Percentiles rank a stretch among this genome's conserved stretches.
Conservation (phyloP, 2,888 invertebrate genomes). For the Timema cristinae region DNA sequence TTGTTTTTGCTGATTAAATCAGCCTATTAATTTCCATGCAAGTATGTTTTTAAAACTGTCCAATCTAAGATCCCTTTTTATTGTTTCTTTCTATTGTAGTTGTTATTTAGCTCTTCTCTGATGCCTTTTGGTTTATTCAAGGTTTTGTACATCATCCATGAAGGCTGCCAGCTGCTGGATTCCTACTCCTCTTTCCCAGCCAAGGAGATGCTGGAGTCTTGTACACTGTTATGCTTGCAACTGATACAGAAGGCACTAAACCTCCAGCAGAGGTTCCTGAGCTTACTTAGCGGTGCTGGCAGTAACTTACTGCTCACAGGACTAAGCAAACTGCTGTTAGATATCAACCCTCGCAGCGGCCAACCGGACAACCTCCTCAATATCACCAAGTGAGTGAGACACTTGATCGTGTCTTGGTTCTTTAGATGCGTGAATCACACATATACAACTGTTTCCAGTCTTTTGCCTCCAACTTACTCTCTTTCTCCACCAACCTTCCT, state of each 20-base stretch:
- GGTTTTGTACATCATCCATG: conserved; percentile 67
- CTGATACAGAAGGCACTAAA: conserved; percentile 69
- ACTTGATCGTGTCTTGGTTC: too few relatives aligned
- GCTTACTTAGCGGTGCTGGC: conserved; percentile 59
- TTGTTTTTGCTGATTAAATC: too few relatives aligned
- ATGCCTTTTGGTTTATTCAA: conserved; percentile 24
- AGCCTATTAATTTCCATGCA: too few relatives aligned
- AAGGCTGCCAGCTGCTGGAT: conserved; percentile 69
- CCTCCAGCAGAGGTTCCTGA: conserved; percentile 69
- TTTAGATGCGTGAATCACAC: too few relatives aligned
- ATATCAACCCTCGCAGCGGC: conserved; percentile 69
- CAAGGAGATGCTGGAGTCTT: conserved; percentile 63
- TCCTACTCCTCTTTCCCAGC: conserved; percentile 63
- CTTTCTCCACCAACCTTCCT: too few relatives aligned
- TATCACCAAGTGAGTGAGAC: conserved; percentile 56
- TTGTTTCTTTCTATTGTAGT: too few relatives aligned
- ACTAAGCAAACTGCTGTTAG: conserved; percentile 75
- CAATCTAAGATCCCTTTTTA: too few relatives aligned
- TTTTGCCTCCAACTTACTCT: too few relatives aligned
- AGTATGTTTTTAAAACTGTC: too few relatives aligned
- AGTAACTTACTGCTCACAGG: conserved; percentile 67
- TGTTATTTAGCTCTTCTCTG: too few relatives aligned
- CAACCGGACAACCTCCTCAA: conserved; percentile 75
- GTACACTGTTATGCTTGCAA: conserved; percentile 66
- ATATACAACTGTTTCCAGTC: too few relatives aligned